A percentile compares a stretch with the other conserved stretches of the same genome.
These are phyloP conservation scores for Geotrypetes seraphini DNA, from an alignment of 2,797 vertebrate species.

Conservation along the genomic window DNA sequence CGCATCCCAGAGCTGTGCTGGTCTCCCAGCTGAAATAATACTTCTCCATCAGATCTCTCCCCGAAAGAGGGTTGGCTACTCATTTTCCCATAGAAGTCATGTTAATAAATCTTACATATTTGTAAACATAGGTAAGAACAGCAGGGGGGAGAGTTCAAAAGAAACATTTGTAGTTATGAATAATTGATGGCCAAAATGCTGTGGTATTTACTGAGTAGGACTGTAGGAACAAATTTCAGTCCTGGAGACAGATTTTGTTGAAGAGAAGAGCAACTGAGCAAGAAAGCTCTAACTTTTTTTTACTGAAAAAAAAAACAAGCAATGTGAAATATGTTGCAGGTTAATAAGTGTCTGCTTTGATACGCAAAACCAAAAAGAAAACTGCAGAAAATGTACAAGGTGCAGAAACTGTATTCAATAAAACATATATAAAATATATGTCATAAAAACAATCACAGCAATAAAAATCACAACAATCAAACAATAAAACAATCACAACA, in stretches of 20 bases:
- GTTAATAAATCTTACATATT: conserved; percentile 43
- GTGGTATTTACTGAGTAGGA: conserved; percentile 38
- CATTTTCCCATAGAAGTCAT: conserved; percentile 31
- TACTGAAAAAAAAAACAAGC: conserved; percentile 22
- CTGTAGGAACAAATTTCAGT: conserved; percentile 37
- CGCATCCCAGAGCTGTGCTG: conserved; percentile 64
- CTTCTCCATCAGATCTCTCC: conserved; percentile 47
- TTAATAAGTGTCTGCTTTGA: conserved; percentile 49
- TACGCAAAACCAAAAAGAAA: too few relatives aligned
- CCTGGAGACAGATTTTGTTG: conserved; percentile 41
- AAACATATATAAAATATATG: too few relatives aligned
- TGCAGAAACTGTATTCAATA: too few relatives aligned
- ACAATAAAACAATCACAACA: too few relatives aligned
- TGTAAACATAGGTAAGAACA: conserved; percentile 46
- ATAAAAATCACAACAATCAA: too few relatives aligned
- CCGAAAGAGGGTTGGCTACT: conserved; percentile 51
- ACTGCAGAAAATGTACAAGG: too few relatives aligned
- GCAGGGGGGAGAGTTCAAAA: conserved; percentile 21
- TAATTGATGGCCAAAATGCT: conserved; percentile 46
- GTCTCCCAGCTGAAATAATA: conserved; percentile 86
- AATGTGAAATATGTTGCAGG: conserved; percentile 36
- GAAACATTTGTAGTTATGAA: conserved; percentile 35
- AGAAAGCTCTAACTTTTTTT: conserved; percentile 20
- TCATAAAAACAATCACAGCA: too few relatives aligned
- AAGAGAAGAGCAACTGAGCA: conserved; percentile 13